A percentile compares a stretch with the other conserved stretches of the same genome.
These are phyloP conservation scores for Chrysemys picta DNA, from an alignment of 2,113 vertebrate species.

Conservation along the genomic window DNA sequence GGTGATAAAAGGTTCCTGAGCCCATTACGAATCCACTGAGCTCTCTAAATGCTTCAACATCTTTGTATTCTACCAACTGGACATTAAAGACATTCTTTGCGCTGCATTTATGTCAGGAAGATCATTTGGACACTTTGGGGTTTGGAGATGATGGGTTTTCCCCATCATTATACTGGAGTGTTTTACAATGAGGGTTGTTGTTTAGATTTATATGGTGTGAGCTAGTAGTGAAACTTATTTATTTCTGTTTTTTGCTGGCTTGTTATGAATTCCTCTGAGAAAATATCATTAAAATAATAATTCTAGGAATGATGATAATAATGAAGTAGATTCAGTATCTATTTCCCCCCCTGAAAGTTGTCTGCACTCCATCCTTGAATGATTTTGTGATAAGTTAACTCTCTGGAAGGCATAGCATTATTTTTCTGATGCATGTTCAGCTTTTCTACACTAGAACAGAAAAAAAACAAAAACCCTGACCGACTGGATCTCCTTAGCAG, in stretches of 20 bases:
- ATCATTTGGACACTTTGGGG: constrained; percentile 29
- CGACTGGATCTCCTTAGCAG: constrained; percentile 55
- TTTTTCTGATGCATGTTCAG: background rate
- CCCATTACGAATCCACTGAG: background rate
- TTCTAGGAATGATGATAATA: constrained; percentile 1
- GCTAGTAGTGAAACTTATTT: constrained; percentile 29
- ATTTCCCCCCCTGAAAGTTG: constrained; percentile 2
- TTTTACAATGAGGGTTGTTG: constrained; percentile 15
- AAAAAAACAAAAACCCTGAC: constrained; percentile 45
- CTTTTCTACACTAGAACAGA: constrained; percentile 52
- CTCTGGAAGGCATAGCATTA: constrained; percentile 42
- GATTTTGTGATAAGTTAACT: constrained; percentile 41
- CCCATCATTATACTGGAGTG: background rate
- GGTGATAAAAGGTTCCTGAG: background rate
- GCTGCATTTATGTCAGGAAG: background rate
- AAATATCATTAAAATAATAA: constrained; percentile 19
- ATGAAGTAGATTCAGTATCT: constrained; percentile 5
- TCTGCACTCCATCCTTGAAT: constrained; percentile 22
- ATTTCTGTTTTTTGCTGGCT: background rate
- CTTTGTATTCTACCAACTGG: constrained; percentile 25
- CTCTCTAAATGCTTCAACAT: constrained; percentile 28
- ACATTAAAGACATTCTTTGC: constrained; percentile 28
- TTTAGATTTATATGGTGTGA: constrained; percentile 17
- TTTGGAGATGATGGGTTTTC: constrained; percentile 28
- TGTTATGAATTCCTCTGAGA: constrained; percentile 26